Conservation (phyloP, 2,113 vertebrate genomes). For the Telmatochromis brachygnathus region DNA sequence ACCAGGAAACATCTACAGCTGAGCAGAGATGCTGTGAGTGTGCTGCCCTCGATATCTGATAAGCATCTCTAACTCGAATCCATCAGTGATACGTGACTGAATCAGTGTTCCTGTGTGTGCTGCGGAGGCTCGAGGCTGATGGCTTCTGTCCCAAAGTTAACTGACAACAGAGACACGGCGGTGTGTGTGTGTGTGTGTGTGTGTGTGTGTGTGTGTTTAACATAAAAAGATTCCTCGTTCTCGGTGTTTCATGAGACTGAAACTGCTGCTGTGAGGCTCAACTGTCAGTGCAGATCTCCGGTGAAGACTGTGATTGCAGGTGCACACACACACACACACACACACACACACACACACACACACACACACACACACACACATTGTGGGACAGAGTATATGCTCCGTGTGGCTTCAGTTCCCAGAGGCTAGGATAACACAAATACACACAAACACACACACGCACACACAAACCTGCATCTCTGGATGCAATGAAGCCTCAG, state of each 20-base stretch:
- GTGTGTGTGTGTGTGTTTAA: not conserved
- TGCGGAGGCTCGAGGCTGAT: not conserved
- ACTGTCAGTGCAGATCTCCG: constrained; percentile 19
- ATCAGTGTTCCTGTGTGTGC: not conserved
- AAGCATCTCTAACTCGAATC: not conserved
- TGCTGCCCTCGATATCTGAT: not conserved
- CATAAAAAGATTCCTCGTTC: not conserved
- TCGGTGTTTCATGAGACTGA: not conserved
- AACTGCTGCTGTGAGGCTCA: constrained; percentile 23
- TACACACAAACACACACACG: not conserved
- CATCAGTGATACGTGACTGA: not conserved
- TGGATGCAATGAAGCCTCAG: not conserved
- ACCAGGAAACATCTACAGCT: not conserved
- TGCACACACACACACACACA: not conserved
- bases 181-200: not conserved
- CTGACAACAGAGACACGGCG: not conserved
- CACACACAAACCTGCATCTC: not conserved
- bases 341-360: not conserved
- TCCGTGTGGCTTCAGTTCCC: not conserved
- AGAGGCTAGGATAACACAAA: not conserved
- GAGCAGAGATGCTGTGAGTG: not conserved
- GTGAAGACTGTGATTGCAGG: constrained; percentile 23
- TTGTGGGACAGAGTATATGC: not conserved
- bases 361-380: not conserved
- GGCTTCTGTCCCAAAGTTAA: not conserved